Base-by-base conservation (phyloP, 1,140 invertebrate genomes). In the Chionoecetes opilio region DNA sequence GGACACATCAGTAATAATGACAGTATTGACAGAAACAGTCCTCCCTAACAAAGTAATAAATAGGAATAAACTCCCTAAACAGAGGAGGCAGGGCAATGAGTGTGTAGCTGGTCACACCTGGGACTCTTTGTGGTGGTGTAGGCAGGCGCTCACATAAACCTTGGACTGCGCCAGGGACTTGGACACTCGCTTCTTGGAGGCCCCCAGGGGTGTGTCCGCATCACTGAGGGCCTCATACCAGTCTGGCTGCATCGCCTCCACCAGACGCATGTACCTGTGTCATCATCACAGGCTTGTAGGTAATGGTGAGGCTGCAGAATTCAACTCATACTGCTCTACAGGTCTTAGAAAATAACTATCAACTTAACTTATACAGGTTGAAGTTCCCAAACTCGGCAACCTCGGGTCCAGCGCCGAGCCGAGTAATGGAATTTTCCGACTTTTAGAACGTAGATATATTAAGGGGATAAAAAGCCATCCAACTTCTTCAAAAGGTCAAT, bases 151-250 rank as follows among this genome's bases (percentile, higher is more conserved):
- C 84, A 96, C 63, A 53, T 96, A 96, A 93, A 75, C 92, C 29
- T 96, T 82, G 41, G 96, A 96, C 85, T 92, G 96, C 35, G 97
- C 96, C 0, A 97, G 97, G 29, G 98, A 97, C 96, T 99, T 98
- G 0, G 96, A 96, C 31, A 98, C 96, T 95, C 98, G 97, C 97
- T 99, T 99, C 75, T 97, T 97, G 0, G 97, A 97, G 96, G 98
- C 98, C 31, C 97, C 97, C 5, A 97, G 96, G 96, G 98, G 97
- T 37, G 98, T 99, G 96, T 98, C 98, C n/a, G 98, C 98, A 97
- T 99, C 98, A 97, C 98, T 98, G 93, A 99, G 97, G 31, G 98
- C 98, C 96, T 98, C 97, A 97, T 98, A 98, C 96, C 98, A 98
- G 97, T 98, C 98, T 87, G 98, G 98, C 97, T 98, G 98, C 96